phyloP scores from a whole-genome alignment of 2,797 vertebrate genomes.

The Sebastiscus tertius region DNA sequence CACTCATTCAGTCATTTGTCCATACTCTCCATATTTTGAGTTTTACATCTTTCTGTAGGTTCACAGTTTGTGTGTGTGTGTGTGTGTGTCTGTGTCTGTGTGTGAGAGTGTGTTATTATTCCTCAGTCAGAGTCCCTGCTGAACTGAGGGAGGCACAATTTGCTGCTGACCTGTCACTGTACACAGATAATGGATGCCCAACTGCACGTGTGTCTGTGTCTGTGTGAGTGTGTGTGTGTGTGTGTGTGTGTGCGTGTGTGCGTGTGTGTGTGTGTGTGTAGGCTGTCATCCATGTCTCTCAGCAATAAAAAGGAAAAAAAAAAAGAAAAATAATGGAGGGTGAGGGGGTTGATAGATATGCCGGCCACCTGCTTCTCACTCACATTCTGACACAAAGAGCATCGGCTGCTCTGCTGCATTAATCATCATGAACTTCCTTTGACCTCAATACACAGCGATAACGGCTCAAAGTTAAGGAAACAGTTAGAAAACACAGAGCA shows the following conservation, averaged over 20 bases:
- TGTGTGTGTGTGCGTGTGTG: neutral
- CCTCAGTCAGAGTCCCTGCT: slow-evolving; percentile 59
- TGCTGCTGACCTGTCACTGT: slow-evolving; percentile 77
- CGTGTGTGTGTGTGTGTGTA: neutral
- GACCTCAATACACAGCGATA: slow-evolving; percentile 56
- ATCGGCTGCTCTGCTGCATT: slow-evolving; percentile 59
- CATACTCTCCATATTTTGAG: rapidly evolving
- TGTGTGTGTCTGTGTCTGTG: slow-evolving; percentile 35
- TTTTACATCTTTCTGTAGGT: neutral
- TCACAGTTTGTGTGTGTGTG: slow-evolving; percentile 26
- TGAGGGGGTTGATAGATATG: slow-evolving; percentile 64
- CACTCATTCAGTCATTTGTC: neutral
- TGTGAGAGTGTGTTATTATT: slow-evolving; percentile 53
- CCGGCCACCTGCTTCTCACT: slow-evolving; percentile 75
- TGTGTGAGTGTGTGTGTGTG: neutral
- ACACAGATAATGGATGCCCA: slow-evolving; percentile 75
- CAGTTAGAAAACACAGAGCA: slow-evolving; percentile 20
- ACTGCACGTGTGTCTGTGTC: slow-evolving; percentile 12
- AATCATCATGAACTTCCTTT: slow-evolving; percentile 71
- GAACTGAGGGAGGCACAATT: slow-evolving; percentile 73
- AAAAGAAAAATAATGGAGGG: slow-evolving; percentile 19
- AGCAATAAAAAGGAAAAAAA: slow-evolving; percentile 52
- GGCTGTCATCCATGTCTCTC: slow-evolving; percentile 60
- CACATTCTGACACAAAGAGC: slow-evolving; percentile 70
- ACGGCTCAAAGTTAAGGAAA: slow-evolving; percentile 51